phyloP scores from a whole-genome alignment of 2,888 invertebrate species.

The Rhogogaster chlorosoma region DNA sequence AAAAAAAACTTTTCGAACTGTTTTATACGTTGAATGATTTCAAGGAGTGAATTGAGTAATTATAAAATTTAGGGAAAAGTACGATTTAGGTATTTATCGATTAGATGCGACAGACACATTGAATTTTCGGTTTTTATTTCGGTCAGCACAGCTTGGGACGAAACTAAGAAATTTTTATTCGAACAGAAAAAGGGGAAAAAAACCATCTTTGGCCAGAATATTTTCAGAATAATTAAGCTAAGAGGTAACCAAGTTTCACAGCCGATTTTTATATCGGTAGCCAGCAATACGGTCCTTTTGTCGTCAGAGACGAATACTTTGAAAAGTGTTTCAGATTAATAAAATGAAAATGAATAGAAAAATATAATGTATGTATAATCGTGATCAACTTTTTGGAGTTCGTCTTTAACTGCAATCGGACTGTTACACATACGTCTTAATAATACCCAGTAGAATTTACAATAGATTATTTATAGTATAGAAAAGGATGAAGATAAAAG shows the following conservation, averaged over 20 bases:
- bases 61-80: not conserved
- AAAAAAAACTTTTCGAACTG: not conserved
- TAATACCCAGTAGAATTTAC: not conserved
- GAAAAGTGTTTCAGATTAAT: not conserved
- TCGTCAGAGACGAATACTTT: not conserved
- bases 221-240: slow-evolving; percentile 8
- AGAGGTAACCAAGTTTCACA: not conserved
- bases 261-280: slow-evolving; percentile 32
- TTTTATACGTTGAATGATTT: not conserved
- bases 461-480: not conserved
- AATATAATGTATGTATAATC: not conserved
- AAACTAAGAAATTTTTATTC: not conserved
- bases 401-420: not conserved
- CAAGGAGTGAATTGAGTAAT: slow-evolving; percentile 9
- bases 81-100: not conserved
- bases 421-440: not conserved
- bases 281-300: slow-evolving; percentile 9
- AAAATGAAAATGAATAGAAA: not conserved
- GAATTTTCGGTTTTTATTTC: not conserved
- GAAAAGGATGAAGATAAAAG: not conserved
- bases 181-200: not conserved
- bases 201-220: not conserved
- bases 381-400: not conserved
- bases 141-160: not conserved
- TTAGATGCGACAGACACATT: not conserved